Evolutionary conservation across 2,113 vertebrate genomes (phyloP).

Genomic region (Dryoscopus gambensis): DNA sequence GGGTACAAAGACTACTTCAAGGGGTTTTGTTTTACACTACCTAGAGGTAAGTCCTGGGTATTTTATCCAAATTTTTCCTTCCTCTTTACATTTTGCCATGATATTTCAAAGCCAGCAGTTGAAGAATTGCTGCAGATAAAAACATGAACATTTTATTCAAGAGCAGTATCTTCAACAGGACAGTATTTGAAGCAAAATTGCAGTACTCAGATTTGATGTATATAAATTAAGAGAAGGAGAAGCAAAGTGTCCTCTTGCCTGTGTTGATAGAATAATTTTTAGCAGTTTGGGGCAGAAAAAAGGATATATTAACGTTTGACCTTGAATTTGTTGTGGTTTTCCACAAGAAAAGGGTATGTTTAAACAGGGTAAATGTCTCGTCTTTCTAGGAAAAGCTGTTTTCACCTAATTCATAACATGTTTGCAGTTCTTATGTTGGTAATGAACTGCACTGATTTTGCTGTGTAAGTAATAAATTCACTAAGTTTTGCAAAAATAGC

Average conservation of each 20-base stretch:
- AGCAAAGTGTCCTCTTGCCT: not conserved
- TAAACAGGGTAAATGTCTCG: not conserved
- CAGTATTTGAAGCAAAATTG: not conserved
- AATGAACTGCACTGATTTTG: conserved; percentile 35
- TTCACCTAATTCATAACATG: conserved; percentile 50
- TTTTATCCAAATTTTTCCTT: not conserved
- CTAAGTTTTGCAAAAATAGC: not conserved
- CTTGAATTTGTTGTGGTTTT: conserved; percentile 41
- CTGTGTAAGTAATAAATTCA: conserved; percentile 54
- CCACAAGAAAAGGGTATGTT: not conserved
- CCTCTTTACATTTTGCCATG: not conserved
- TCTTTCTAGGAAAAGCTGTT: conserved; percentile 43
- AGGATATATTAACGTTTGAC: not conserved
- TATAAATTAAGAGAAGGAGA: not conserved
- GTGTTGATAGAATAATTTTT: not conserved
- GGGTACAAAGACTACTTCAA: not conserved
- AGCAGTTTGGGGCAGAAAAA: not conserved
- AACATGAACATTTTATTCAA: not conserved
- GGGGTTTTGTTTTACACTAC: fast-evolving
- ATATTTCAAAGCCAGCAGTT: not conserved
- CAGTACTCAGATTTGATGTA: not conserved
- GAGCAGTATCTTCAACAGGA: not conserved
- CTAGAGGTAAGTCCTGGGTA: not conserved
- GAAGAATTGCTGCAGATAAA: not conserved
- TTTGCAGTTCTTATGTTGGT: conserved; percentile 20